Conservation (phyloP, 1,140 invertebrate species). For the Hylaeus volcanicus region DNA sequence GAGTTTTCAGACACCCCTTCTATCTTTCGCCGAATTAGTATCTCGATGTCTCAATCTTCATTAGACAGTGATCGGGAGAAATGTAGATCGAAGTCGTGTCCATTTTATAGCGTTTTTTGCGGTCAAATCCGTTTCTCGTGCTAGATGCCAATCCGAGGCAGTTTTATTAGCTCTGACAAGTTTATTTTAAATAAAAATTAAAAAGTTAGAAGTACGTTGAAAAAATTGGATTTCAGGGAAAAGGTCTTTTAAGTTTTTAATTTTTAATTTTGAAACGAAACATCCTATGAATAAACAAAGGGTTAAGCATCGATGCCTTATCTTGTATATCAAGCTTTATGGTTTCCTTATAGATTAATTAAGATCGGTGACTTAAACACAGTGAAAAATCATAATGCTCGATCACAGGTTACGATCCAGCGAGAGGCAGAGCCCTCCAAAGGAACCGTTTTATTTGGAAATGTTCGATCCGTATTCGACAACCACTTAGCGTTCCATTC, state of each 20-base stretch:
- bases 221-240: no score
- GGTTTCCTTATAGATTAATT: conserved; percentile 2
- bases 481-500: conserved; percentile 45
- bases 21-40: conserved; percentile 4
- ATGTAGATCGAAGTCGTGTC: neutral
- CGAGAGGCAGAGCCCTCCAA: neutral
- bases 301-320: no score
- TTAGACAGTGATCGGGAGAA: neutral
- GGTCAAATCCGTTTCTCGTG: neutral
- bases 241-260: no score
- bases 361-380: neutral
- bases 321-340: no score
- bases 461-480: conserved; percentile 55
- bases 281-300: no score
- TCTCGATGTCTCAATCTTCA: conserved; percentile 1
- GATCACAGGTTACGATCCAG: conserved; percentile 25
- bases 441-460: conserved; percentile 48
- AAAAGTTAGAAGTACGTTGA: no score
- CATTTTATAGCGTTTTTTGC: neutral
- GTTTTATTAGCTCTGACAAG: no score
- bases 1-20: neutral
- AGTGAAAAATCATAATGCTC: neutral
- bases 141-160: neutral
- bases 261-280: no score
- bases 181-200: no score